Percentiles rank a stretch among this genome's conserved stretches.
Evolutionary conservation across 2,888 invertebrate genomes (phyloP).

Genomic region (Xanthorhoe spadicearia): DNA sequence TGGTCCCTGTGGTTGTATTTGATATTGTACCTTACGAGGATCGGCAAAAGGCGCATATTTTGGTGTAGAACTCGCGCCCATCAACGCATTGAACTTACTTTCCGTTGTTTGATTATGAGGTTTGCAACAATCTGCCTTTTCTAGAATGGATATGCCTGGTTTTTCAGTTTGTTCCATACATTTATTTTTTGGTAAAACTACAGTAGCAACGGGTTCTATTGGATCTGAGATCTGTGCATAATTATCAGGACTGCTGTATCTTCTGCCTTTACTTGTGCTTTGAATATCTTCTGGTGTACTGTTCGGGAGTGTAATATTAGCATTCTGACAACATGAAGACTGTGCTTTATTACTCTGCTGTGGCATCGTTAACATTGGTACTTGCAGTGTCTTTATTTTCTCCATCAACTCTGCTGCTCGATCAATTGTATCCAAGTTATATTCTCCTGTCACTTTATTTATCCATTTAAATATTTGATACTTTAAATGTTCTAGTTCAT

Average conservation of each 20-base stretch:
- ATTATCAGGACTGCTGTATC: conserved; percentile 17
- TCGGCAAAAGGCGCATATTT: not conserved
- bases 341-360: conserved; percentile 4
- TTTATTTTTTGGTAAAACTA: conserved; percentile 6
- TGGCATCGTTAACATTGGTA: conserved; percentile 48
- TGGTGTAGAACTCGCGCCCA: conserved; percentile 19
- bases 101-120: conserved; percentile 7
- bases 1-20: conserved; percentile 11
- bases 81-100: conserved; percentile 7
- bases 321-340: conserved; percentile 7
- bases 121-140: not conserved
- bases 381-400: conserved; percentile 57
- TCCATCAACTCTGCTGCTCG: conserved; percentile 60
- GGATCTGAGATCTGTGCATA: not conserved
- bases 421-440: conserved; percentile 54
- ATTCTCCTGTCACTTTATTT: conserved; percentile 60
- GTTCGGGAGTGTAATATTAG: conserved; percentile 1
- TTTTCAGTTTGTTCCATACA: conserved; percentile 10
- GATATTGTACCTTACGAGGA: conserved; percentile 13
- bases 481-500: conserved; percentile 67
- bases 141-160: not conserved
- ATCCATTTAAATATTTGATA: conserved; percentile 75
- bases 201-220: conserved; percentile 1
- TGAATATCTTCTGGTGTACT: conserved; percentile 9
- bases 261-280: conserved; percentile 19